Conservation (phyloP, 2,797 vertebrate species). For the Malacoraja senta region DNA sequence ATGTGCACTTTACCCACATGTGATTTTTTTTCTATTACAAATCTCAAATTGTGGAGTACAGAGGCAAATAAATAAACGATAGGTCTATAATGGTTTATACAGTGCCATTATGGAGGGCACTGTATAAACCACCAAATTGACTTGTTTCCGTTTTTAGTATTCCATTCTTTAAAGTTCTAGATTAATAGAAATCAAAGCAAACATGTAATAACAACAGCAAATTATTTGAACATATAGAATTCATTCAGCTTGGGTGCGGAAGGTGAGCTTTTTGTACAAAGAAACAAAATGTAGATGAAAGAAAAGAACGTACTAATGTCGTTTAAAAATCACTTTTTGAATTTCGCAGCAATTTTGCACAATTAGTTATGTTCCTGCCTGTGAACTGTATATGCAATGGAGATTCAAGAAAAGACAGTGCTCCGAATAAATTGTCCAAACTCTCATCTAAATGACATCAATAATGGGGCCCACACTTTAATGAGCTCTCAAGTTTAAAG, state of each 20-base stretch:
- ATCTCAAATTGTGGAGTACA: too few species aligned
- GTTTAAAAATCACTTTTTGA: constrained; percentile 28
- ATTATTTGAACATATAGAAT: neutral
- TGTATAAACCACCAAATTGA: neutral
- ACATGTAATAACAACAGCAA: neutral
- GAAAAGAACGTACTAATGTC: constrained; percentile 11
- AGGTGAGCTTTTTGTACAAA: neutral
- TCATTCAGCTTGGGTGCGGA: neutral
- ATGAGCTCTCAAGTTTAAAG: constrained; percentile 99
- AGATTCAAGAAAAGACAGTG: constrained; percentile 43
- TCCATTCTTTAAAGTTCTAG: neutral
- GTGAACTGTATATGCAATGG: neutral
- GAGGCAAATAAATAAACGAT: too few species aligned
- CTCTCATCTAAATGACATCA: constrained; percentile 86
- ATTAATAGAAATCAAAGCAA: neutral
- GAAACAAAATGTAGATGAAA: neutral
- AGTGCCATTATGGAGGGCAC: too few species aligned
- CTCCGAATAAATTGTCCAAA: constrained; percentile 65
- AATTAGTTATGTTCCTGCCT: neutral
- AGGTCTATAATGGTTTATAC: too few species aligned
- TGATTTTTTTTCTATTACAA: too few species aligned
- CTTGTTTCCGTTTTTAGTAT: neutral
- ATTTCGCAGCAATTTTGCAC: neutral
- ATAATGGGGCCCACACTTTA: constrained; percentile 89
- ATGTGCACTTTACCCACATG: too few species aligned